Evolutionary conservation across 1,140 invertebrate species (phyloP), one percentile per base, ranked within the genome.

Genomic region (Platyscapa corneri): DNA sequence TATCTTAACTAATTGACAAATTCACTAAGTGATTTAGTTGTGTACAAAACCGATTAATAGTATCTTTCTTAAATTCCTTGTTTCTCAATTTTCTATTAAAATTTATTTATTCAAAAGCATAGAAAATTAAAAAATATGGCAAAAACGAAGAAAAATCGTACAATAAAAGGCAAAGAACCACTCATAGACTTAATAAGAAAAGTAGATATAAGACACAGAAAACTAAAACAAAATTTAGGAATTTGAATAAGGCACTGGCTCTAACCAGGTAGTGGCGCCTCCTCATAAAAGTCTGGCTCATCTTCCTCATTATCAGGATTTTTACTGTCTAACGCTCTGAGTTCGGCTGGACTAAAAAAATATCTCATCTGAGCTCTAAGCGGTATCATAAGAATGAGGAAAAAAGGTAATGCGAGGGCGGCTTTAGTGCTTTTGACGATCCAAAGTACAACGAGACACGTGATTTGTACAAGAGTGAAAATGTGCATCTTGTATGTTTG

Each of bases 281-380:
- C 96, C 88, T 96, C 96, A 91, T 98, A 98, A 93, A 98, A 98
- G 92, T 98, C 97, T n/a, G 97, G 97, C 92, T 98, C 97, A 90
- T 97, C 97, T 88, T 98, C 96, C 82, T 94, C 96, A 83, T 95
- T 94, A 87, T 97, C 96, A 84, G 96, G 95, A 90, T 97, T 97
- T 87, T 96, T 96, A 88, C 96, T 97, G 91, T 98, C 97, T 92
- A 98, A 93, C 87, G 97, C 97, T 90, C 96, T 93, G 53, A 99
- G 92, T 93, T 99, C 98, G 74, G 95, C 93, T 2, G 95, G 94
- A 3, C 96, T 97, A 91, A 98, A 99, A 64, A 98, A 91, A 74
- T 94, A 94, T 10, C 91, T 94, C 87, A 99, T 93, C 74, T 96
- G 94, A 84, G 95, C 95, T 67, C 98, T 94, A 39, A 99, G 93